A percentile compares a stretch with the other conserved stretches of the same genome.
Evolutionary conservation across 2,797 vertebrate species (phyloP).

Genomic region (Hirundo rustica): DNA sequence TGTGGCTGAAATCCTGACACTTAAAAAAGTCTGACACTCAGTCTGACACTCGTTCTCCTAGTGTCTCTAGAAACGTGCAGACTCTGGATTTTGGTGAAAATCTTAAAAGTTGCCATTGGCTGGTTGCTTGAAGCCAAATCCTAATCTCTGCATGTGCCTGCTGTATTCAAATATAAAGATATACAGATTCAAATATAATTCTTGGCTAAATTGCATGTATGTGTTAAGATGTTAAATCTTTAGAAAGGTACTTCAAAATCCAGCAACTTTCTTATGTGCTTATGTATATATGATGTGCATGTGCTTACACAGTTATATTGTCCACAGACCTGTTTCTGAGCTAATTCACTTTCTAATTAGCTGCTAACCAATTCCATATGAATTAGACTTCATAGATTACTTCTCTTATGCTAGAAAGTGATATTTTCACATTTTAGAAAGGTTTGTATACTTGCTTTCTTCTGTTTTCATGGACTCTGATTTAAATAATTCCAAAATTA

Average conservation of each 20-base stretch:
- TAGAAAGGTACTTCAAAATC: background rate
- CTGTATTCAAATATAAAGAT: background rate
- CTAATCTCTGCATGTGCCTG: rapidly evolving
- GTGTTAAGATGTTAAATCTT: background rate
- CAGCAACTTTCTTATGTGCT: rapidly evolving
- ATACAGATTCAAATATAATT: background rate
- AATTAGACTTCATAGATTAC: background rate
- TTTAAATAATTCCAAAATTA: background rate
- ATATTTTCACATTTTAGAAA: background rate
- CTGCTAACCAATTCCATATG: background rate
- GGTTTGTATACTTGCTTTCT: background rate
- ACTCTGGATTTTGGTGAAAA: background rate
- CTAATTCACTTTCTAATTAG: background rate
- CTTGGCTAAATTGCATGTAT: rapidly evolving
- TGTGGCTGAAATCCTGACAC: background rate
- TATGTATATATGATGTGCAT: rapidly evolving
- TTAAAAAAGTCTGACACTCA: background rate
- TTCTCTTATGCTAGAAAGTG: background rate
- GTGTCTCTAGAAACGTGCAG: rapidly evolving
- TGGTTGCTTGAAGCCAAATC: background rate
- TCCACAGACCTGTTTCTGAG: background rate
- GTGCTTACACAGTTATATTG: background rate
- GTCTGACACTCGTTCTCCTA: background rate
- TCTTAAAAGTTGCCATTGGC: rapidly evolving
- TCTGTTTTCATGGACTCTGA: background rate